phyloP scores from a whole-genome alignment of 1,140 invertebrate genomes.

The Drosophila littoralis region DNA sequence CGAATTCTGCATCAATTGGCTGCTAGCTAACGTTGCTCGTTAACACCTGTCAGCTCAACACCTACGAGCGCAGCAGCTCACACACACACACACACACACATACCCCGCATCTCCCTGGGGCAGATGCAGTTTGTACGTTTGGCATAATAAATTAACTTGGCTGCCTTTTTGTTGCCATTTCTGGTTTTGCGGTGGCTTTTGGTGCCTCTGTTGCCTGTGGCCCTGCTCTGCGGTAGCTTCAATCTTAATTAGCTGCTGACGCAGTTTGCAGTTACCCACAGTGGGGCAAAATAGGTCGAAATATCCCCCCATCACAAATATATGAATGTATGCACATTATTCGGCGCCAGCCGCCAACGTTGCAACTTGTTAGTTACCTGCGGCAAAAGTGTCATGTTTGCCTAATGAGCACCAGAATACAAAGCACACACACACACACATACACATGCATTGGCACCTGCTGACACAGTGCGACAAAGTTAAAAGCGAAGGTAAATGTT shows the following conservation, averaged over 20 bases:
- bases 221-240: conserved; percentile 70
- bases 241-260: conserved; percentile 81
- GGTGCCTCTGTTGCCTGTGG: conserved; percentile 9
- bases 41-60: conserved; percentile 66
- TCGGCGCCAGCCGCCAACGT: neutral
- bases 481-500: conserved; percentile 9
- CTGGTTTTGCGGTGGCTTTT: conserved; percentile 23
- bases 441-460: neutral
- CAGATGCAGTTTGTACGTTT: conserved; percentile 48
- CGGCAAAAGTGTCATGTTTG: conserved; percentile 44
- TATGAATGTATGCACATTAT: conserved; percentile 8
- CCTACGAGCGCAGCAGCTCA: conserved; percentile 33
- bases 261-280: conserved; percentile 65
- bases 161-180: conserved; percentile 39
- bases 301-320: neutral
- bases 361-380: conserved; percentile 24
- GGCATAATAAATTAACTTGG: conserved; percentile 76
- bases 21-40: conserved; percentile 48
- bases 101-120: neutral
- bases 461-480: neutral
- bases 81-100: neutral
- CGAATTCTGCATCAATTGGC: conserved; percentile 12
- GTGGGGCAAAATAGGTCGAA: conserved; percentile 22
- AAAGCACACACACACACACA: neutral
- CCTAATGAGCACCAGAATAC: conserved; percentile 36